phyloP scores from a whole-genome alignment of 2,797 vertebrate species.

The Diplodus puntazzo region DNA sequence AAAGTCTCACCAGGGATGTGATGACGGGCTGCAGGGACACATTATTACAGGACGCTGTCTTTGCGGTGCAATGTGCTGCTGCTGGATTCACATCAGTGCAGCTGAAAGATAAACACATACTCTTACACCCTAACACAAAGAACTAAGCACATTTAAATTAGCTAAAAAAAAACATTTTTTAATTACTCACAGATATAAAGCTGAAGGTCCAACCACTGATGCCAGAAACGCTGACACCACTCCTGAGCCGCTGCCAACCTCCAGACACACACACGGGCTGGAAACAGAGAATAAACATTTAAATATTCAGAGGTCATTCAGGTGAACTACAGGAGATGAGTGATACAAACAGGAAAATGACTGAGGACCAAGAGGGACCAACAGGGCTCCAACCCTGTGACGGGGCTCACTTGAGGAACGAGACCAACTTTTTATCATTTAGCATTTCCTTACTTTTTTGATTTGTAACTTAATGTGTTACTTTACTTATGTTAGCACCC shows the following conservation, averaged over 20 bases:
- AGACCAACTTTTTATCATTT: too few species aligned
- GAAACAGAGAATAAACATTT: neutral
- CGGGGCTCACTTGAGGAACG: neutral
- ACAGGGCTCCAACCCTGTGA: too few species aligned
- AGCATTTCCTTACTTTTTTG: too few species aligned
- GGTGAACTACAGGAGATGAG: neutral
- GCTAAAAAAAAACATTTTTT: too few species aligned
- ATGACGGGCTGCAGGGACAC: conserved; percentile 90
- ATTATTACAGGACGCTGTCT: conserved; percentile 88
- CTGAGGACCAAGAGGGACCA: too few species aligned
- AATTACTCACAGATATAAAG: conserved; percentile 89
- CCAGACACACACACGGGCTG: conserved; percentile 89
- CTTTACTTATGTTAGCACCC: too few species aligned
- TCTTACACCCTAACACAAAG: too few species aligned
- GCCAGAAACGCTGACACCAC: conserved; percentile 93
- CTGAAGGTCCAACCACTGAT: conserved; percentile 88
- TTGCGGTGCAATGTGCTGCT: conserved; percentile 89
- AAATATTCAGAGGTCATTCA: rapidly evolving
- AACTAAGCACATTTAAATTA: too few species aligned
- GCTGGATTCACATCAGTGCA: conserved; percentile 93
- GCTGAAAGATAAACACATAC: conserved; percentile 67
- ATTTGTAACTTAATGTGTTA: too few species aligned
- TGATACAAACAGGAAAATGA: too few species aligned
- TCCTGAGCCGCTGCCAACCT: conserved; percentile 95
- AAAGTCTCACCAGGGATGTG: conserved; percentile 90